A percentile compares a stretch with the other conserved stretches of the same genome.
Conservation (phyloP, 2,113 vertebrate genomes). For the Bubo blakistoni region DNA sequence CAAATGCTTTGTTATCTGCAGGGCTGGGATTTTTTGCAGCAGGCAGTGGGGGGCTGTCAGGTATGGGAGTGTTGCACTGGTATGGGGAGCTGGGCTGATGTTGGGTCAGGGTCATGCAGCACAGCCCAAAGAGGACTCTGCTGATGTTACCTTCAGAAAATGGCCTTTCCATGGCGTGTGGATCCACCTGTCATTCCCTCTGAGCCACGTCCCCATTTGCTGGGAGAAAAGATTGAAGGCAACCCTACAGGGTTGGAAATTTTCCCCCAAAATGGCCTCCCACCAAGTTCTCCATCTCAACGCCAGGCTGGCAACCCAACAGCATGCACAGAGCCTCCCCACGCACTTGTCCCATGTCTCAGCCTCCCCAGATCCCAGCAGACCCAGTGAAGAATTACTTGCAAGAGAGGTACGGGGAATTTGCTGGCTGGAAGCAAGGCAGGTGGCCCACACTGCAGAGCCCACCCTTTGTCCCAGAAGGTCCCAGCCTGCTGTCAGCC, state of each 20-base stretch:
- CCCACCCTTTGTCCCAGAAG: neutral
- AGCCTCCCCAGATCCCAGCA: neutral
- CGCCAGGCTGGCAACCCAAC: neutral
- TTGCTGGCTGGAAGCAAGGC: neutral
- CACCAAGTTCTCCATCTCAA: neutral
- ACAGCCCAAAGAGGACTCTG: fast-evolving
- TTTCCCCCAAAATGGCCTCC: neutral
- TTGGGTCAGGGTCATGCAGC: neutral
- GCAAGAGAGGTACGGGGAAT: neutral
- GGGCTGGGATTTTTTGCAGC: neutral
- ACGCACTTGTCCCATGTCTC: fast-evolving
- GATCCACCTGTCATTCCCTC: fast-evolving
- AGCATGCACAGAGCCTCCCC: neutral
- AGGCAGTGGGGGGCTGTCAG: neutral
- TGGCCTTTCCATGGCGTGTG: fast-evolving
- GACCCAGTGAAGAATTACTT: neutral
- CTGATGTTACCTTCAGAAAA: neutral
- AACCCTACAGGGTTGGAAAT: fast-evolving
- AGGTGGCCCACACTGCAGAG: neutral
- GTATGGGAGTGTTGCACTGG: fast-evolving
- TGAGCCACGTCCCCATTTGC: neutral
- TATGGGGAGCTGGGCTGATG: neutral
- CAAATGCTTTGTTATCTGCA: neutral
- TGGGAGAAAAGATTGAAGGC: neutral
- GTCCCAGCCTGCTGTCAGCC: neutral